A percentile compares a stretch with the other conserved stretches of the same genome.
Conservation (phyloP, 2,888 invertebrate species). For the Poecilobothrus nobilitatus region DNA sequence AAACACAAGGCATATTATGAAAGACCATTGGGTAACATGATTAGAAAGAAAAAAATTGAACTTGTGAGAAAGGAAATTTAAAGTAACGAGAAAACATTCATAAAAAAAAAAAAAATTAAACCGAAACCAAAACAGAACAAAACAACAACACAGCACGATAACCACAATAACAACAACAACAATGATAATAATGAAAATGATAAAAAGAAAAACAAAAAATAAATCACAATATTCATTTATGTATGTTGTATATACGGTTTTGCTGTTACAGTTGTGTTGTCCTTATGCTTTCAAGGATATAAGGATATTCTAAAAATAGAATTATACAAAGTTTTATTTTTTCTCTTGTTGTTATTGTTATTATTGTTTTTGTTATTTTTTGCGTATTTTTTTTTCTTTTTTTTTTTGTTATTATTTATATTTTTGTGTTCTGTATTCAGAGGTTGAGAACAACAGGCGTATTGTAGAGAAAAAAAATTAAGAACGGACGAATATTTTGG, state of each 20-base stretch:
- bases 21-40: neutral
- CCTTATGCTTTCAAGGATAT: neutral
- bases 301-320: conserved; percentile 6
- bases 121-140: no score
- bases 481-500: no score
- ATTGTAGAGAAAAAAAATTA: no score
- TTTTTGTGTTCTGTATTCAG: neutral
- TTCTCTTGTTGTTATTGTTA: neutral
- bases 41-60: neutral
- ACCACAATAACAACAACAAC: no score
- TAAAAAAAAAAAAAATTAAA: no score
- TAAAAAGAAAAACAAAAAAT: neutral
- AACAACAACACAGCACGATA: no score
- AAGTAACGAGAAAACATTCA: no score
- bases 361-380: neutral
- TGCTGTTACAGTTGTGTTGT: neutral
- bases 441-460: neutral
- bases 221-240: neutral
- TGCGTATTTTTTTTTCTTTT: neutral
- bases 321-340: neutral
- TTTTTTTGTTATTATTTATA: neutral
- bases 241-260: neutral
- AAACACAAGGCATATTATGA: neutral
- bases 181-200: no score
- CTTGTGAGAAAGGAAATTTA: no score